Conservation (phyloP, 2,888 invertebrate species). For the Latheticus oryzae region DNA sequence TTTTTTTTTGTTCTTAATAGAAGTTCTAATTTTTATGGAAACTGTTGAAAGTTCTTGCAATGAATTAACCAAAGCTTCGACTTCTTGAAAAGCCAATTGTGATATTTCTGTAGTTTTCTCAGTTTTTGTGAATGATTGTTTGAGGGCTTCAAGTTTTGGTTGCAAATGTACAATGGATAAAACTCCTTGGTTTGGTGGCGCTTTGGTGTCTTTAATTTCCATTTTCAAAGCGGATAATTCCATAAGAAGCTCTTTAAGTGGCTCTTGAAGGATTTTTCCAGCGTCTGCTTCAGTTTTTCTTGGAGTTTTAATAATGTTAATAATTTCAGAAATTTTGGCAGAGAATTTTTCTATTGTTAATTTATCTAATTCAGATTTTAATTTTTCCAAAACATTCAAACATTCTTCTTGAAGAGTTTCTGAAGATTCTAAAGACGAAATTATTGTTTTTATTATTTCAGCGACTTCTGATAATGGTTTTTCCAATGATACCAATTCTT, state of each 20-base stretch:
- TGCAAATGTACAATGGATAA: slow-evolving; percentile 36
- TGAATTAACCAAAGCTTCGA: slow-evolving; percentile 43
- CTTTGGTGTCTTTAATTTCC: slow-evolving; percentile 10
- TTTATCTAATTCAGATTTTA: slow-evolving; percentile 38
- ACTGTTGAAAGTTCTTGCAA: slow-evolving; percentile 46
- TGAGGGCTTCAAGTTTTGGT: background rate
- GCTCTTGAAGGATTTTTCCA: slow-evolving; percentile 18
- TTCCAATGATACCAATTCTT: slow-evolving; percentile 14
- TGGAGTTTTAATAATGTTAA: background rate
- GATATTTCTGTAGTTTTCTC: background rate
- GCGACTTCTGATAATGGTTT: slow-evolving; percentile 13
- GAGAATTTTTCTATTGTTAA: slow-evolving; percentile 14
- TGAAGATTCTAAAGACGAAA: too few relatives aligned
- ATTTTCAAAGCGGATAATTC: slow-evolving; percentile 18
- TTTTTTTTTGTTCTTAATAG: slow-evolving; percentile 39
- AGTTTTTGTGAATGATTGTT: slow-evolving; percentile 9
- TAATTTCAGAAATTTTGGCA: slow-evolving; percentile 17
- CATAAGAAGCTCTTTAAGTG: slow-evolving; percentile 15
- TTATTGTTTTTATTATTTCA: slow-evolving; percentile 24
- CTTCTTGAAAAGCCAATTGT: slow-evolving; percentile 1
- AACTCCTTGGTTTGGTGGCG: slow-evolving; percentile 42
- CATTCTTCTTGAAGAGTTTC: too few relatives aligned
- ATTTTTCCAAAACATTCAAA: slow-evolving; percentile 22
- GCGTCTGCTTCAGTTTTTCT: slow-evolving; percentile 26
- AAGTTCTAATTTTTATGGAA: slow-evolving; percentile 42